Percentiles rank a stretch among this genome's conserved stretches.
Conservation (phyloP, 2,113 vertebrate species). For the Lepus europaeus region DNA sequence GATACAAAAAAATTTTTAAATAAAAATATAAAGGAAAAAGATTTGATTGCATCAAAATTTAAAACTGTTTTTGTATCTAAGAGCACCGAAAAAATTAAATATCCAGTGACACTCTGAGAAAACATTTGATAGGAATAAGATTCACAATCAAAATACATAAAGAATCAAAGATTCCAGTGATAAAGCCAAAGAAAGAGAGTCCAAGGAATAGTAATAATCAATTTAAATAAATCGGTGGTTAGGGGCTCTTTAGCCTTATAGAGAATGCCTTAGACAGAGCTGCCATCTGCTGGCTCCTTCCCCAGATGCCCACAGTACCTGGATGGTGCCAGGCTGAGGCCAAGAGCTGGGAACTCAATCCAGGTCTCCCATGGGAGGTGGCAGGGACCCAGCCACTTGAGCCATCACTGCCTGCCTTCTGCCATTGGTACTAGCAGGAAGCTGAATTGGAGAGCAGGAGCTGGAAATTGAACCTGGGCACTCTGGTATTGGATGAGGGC, state of each 20-base stretch:
- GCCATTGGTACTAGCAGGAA: too few relatives aligned
- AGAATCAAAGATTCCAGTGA: constrained; percentile 7
- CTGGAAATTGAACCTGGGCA: too few relatives aligned
- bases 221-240: neutral
- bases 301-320: too few relatives aligned
- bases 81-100: constrained; percentile 33
- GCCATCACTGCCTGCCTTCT: too few relatives aligned
- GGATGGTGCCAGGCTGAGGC: too few relatives aligned
- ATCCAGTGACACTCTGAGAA: neutral
- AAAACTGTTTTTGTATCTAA: neutral
- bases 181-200: neutral
- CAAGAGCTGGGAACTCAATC: too few relatives aligned
- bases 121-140: neutral
- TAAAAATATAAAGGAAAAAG: constrained; percentile 8
- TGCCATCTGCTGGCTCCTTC: too few relatives aligned
- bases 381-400: too few relatives aligned
- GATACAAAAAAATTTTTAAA: neutral
- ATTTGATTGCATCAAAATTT: neutral
- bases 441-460: too few relatives aligned
- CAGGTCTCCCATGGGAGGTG: too few relatives aligned
- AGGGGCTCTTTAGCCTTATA: neutral
- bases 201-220: neutral
- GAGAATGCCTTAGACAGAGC: neutral
- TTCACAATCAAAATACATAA: constrained; percentile 23
- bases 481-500: too few relatives aligned